Evolutionary conservation across 2,888 invertebrate genomes (phyloP), one percentile per base, ranked within the genome.

Genomic region (Tachystola acroxantha): DNA sequence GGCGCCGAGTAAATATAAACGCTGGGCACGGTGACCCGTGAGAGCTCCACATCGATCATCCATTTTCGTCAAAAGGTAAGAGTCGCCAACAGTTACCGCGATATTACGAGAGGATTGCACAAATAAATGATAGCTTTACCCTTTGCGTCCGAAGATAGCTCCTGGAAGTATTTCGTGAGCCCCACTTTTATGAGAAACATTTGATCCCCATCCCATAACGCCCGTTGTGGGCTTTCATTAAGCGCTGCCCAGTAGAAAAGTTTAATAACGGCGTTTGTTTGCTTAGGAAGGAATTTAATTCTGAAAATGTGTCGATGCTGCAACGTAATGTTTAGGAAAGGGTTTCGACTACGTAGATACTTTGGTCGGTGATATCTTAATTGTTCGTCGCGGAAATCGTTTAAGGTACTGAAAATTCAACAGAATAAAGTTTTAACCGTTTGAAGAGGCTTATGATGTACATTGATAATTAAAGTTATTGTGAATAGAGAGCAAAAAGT

Each of bases 11-110:
- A 37, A 37, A 37, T 37, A 37, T 36, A 24, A 24, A 24, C 26
- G 7, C 30, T n/a, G 25, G 25, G 3, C 33, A 29, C 12, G 26
- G 30, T 38, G 38, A 34, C 33, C 34, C 22, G 12, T 16, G 13
- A 34, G 22, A 37, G 34, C 31, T 22, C 32, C 5, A 9, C 46
- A 44, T 46, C 46, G 26, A 46, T 44, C 45, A 30, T n/a, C 29
- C 29, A 16, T 30, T 37, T 33, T 35, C 24, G 43, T 40, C 43
- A 43, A 34, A 40, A 33, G 37, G 35, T 29, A 29, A 35, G 28
- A 27, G 27, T 27, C 27, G 11, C 27, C 34, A 29, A 29, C 27
- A 27, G 29, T 29, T 22, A 20, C 14, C 35, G 29, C 35, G 29
- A 22, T 27, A 27, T 27, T 27, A 27, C 11, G 27, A 11, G 12